phyloP scores from a whole-genome alignment of 2,888 invertebrate species.

The Pocota personata region DNA sequence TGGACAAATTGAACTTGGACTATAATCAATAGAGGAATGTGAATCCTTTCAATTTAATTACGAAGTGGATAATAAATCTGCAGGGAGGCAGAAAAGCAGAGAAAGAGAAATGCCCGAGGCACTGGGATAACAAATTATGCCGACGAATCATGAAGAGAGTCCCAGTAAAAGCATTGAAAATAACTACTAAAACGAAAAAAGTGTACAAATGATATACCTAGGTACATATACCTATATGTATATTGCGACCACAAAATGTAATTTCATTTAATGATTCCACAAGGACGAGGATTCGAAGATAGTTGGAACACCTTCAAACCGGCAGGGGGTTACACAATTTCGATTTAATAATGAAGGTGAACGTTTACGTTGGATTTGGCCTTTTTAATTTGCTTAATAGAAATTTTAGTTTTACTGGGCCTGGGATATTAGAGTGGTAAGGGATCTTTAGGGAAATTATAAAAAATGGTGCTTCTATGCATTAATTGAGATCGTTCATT shows the following conservation, averaged over 20 bases:
- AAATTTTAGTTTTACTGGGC: neutral
- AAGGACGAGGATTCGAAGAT: slow-evolving; percentile 5
- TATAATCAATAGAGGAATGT: slow-evolving; percentile 54
- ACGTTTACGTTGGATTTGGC: neutral
- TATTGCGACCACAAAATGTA: neutral
- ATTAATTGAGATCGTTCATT: neutral
- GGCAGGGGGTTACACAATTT: neutral
- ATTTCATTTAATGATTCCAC: slow-evolving; percentile 36
- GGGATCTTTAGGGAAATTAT: neutral
- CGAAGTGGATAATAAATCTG: slow-evolving; percentile 43
- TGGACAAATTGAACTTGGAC: slow-evolving; percentile 60
- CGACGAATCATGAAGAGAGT: neutral
- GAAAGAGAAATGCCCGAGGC: neutral
- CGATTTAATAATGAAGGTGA: neutral
- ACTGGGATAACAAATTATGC: neutral
- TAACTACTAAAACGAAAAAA: neutral
- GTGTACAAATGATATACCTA: neutral
- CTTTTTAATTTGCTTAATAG: slow-evolving; percentile 33
- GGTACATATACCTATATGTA: too few relatives aligned
- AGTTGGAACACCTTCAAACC: neutral
- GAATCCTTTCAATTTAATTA: slow-evolving; percentile 66
- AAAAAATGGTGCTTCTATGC: neutral
- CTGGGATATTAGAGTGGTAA: neutral
- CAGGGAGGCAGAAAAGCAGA: neutral
- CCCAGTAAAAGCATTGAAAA: neutral